Percentiles rank a stretch among this genome's conserved stretches.
phyloP scores from a whole-genome alignment of 2,113 vertebrate species.

The Cyanocitta stelleri region DNA sequence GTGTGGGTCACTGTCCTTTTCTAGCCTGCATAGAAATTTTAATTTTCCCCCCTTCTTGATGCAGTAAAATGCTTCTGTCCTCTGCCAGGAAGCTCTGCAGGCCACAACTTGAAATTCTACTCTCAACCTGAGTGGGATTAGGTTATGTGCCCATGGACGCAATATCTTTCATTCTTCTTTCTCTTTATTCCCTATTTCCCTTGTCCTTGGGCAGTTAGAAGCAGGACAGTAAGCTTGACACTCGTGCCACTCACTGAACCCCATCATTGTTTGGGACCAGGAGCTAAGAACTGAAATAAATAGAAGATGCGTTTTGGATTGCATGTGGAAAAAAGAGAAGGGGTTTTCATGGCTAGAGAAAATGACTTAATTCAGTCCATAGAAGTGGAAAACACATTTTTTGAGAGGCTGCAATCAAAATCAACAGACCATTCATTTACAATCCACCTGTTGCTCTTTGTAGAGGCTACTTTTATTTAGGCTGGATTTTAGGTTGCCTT shows the following conservation, averaged over 20 bases:
- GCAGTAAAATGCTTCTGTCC: background rate
- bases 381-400: background rate
- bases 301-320: background rate
- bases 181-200: background rate
- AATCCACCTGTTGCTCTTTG: background rate
- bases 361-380: background rate
- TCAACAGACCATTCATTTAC: background rate
- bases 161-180: background rate
- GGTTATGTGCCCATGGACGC: rapidly evolving
- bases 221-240: background rate
- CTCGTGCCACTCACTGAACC: background rate
- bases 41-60: background rate
- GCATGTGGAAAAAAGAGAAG: background rate
- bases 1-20: background rate
- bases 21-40: background rate
- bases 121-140: background rate
- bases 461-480: background rate
- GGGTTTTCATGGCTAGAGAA: background rate
- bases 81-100: background rate
- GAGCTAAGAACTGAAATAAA: background rate
- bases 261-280: background rate
- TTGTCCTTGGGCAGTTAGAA: background rate
- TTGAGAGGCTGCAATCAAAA: background rate
- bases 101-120: background rate
- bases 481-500: background rate